Percentiles rank a stretch among this genome's conserved stretches.
Evolutionary conservation across 2,888 invertebrate species (phyloP).

Genomic region (Rugalucina vietnamica): DNA sequence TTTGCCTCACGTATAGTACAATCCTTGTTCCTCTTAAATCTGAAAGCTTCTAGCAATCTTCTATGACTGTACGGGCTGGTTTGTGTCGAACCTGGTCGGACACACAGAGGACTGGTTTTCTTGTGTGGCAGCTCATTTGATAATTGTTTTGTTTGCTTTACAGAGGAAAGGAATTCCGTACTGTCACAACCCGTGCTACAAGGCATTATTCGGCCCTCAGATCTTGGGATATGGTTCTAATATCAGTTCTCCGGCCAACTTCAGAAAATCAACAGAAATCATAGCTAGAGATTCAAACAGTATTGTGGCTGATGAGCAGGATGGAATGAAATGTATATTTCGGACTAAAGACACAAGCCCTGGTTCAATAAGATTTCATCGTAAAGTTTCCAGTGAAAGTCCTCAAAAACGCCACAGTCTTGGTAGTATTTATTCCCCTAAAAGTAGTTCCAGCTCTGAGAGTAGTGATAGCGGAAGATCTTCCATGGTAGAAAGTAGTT

Average conservation of each 20-base stretch:
- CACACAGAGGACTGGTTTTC: no score
- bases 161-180: constrained; percentile 93
- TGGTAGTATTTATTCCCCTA: constrained; percentile 19
- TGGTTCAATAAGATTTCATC: constrained; percentile 38
- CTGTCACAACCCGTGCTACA: constrained; percentile 93
- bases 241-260: constrained; percentile 77
- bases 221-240: constrained; percentile 91
- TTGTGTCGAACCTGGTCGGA: no score
- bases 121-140: no score
- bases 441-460: constrained; percentile 38
- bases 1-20: no score
- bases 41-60: no score
- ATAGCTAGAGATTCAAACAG: constrained; percentile 13
- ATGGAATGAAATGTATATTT: constrained; percentile 53
- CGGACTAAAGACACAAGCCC: constrained; percentile 53
- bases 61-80: no score
- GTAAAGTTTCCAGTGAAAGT: constrained; percentile 13
- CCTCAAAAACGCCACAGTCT: constrained; percentile 38
- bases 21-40: no score
- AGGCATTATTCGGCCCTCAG: constrained; percentile 92
- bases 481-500: constrained; percentile 37
- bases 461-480: constrained; percentile 12
- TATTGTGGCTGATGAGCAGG: constrained; percentile 20
- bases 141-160: constrained; percentile 48
- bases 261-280: constrained; percentile 59